These are phyloP conservation scores for Steromphala cineraria DNA, from an alignment of 2,888 invertebrate species.

Conservation along the genomic window DNA sequence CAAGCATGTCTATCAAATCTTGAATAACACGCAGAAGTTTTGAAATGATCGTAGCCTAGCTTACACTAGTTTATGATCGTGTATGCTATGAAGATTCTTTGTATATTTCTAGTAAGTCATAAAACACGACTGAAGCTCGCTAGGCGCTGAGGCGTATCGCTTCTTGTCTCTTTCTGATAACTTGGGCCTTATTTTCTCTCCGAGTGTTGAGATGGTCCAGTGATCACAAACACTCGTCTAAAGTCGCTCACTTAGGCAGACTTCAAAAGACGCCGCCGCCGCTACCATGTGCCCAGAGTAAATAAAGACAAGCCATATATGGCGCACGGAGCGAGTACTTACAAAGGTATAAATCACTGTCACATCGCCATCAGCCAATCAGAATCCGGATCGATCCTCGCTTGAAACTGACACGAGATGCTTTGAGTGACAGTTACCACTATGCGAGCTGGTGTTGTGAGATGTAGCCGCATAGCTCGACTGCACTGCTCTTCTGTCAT, in stretches of 20 bases:
- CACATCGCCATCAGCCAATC: constrained; percentile 22
- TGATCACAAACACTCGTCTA: background rate
- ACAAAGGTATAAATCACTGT: constrained; percentile 21
- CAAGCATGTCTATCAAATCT: too few species aligned
- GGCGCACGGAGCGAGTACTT: constrained; percentile 10
- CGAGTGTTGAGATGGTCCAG: background rate
- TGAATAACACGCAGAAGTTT: too few species aligned
- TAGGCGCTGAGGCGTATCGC: constrained; percentile 7
- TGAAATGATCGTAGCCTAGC: too few species aligned
- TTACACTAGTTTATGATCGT: background rate
- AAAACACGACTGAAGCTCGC: background rate
- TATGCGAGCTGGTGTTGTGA: background rate
- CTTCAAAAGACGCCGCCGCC: constrained; percentile 12
- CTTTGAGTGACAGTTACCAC: constrained; percentile 14
- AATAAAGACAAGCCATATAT: constrained; percentile 18
- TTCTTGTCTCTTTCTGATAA: background rate
- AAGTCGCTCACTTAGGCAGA: constrained; percentile 5
- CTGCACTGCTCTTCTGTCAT: background rate
- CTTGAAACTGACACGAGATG: constrained; percentile 17
- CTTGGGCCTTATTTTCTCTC: constrained; percentile 2
- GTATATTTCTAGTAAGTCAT: constrained; percentile 9
- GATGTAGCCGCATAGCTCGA: constrained; percentile 3
- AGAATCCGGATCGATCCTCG: constrained; percentile 20
- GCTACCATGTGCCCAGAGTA: constrained; percentile 13
- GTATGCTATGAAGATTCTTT: background rate